Evolutionary conservation across 2,797 vertebrate genomes (phyloP).

Genomic region (Enteromius viviparus): DNA sequence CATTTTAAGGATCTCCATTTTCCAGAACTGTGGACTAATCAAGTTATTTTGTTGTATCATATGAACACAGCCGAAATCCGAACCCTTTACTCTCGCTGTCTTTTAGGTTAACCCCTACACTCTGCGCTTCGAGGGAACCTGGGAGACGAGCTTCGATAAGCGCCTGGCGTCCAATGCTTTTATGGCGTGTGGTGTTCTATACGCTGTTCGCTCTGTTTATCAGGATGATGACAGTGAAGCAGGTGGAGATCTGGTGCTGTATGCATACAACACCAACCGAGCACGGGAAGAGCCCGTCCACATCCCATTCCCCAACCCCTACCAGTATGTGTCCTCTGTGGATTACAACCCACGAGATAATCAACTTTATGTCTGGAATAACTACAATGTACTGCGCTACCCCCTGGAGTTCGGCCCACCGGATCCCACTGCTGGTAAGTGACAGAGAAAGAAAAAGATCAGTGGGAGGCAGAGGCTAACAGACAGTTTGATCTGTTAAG

Average conservation of each 20-base stretch:
- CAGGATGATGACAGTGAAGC: slow-evolving; percentile 93
- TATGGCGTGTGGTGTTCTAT: slow-evolving; percentile 94
- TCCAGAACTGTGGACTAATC: slow-evolving; percentile 9
- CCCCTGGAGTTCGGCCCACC: slow-evolving; percentile 88
- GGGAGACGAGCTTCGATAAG: slow-evolving; percentile 94
- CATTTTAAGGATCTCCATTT: background rate
- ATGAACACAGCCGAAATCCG: background rate
- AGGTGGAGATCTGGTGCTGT: slow-evolving; percentile 87
- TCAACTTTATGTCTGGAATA: slow-evolving; percentile 97
- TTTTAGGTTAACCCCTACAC: slow-evolving; percentile 91
- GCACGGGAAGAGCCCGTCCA: slow-evolving; percentile 82
- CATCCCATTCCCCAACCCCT: slow-evolving; percentile 92
- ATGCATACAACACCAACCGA: slow-evolving; percentile 91
- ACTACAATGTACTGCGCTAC: slow-evolving; percentile 91
- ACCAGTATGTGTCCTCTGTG: slow-evolving; percentile 93
- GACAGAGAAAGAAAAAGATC: slow-evolving; percentile 8
- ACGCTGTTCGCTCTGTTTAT: slow-evolving; percentile 90
- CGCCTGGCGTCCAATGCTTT: slow-evolving; percentile 93
- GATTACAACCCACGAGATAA: slow-evolving; percentile 96
- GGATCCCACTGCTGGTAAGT: slow-evolving; percentile 84
- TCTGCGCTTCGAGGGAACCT: slow-evolving; percentile 91
- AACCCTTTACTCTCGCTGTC: background rate
- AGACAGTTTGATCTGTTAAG: slow-evolving; percentile 40
- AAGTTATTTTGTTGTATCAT: background rate
- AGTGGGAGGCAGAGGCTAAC: slow-evolving; percentile 48